Percentiles rank a stretch among this genome's conserved stretches.
phyloP scores from a whole-genome alignment of 2,888 invertebrate species.

The Acanthosoma haemorrhoidale region DNA sequence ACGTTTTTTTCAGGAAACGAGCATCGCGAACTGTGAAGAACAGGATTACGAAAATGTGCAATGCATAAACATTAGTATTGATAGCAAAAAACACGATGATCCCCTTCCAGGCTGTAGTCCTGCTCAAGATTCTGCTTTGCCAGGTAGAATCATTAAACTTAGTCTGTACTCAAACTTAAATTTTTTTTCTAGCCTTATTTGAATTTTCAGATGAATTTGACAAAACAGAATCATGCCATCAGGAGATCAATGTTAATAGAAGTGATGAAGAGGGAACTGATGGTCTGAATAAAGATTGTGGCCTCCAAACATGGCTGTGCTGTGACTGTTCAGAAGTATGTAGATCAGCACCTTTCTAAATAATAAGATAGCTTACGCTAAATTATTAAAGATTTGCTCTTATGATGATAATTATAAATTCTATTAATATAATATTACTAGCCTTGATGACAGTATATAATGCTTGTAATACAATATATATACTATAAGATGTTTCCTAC shows the following conservation, averaged over 20 bases:
- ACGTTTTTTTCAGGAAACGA: not conserved
- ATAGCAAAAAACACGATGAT: not conserved
- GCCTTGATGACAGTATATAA: too few relatives aligned
- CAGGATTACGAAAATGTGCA: not conserved
- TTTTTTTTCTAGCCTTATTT: not conserved
- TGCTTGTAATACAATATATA: too few relatives aligned
- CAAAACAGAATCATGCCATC: not conserved
- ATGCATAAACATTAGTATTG: not conserved
- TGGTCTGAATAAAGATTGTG: constrained; percentile 20
- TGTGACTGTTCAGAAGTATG: constrained; percentile 42
- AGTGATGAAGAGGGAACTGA: not conserved
- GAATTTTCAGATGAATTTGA: not conserved
- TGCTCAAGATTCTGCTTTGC: too few relatives aligned
- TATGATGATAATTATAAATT: too few relatives aligned
- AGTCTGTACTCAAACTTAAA: not conserved
- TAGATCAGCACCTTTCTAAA: too few relatives aligned
- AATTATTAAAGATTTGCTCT: not conserved
- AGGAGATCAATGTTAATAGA: not conserved
- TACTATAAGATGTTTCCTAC: too few relatives aligned
- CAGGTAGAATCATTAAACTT: too few relatives aligned
- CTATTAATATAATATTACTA: too few relatives aligned
- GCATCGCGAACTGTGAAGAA: not conserved
- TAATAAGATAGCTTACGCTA: not conserved
- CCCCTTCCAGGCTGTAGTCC: not conserved
- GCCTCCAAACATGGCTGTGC: constrained; percentile 40